Evolutionary conservation across 2,113 vertebrate species (phyloP), one percentile per base, ranked within the genome.

Genomic region (Pygoscelis antarcticus): DNA sequence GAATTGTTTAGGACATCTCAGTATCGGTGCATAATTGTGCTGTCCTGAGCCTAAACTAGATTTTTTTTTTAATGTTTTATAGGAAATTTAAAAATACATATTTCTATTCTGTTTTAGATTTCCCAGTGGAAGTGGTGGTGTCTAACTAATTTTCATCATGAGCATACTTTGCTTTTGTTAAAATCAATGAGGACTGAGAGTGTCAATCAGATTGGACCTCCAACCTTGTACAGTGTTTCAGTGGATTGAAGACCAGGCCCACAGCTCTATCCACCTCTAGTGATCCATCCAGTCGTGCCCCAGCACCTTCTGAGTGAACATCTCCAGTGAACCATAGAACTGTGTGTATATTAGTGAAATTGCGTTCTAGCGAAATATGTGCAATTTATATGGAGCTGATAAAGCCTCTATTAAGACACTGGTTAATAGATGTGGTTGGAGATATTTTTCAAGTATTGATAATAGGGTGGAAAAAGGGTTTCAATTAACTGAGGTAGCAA

Each of bases 371-470:
- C 5, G 11, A 96, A 94, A 95, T 91, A 89, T 21, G 1, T 95
- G 84, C 92, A 88, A 93, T 96, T 96, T 89, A 77, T 75, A 82
- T 14, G 44, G 77, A 85, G 87, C 80, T 95, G 79, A 88, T 84
- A 97, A 95, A 83, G 60, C 40, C 0, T 40, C 88, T 95, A 69
- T 94, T 94, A 94, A 96, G 87, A 78, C 83, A 72, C 26, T 78
- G 62, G 93, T 91, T 97, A 96, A 97, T 95, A 96, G 90, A 90
- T 75, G 58, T 86, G 61, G 94, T 92, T 94, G 89, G 87, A 97
- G 89, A 83, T 95, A 91, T 88, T 96, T 96, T 95, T 97, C 95
- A 97, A 97, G 95, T 95, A 97, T 96, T 96, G 96, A 96, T 97
- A 98, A 96, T 79, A 96, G 93, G 86, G 92, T 94, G 83, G 80